phyloP scores from a whole-genome alignment of 2,797 vertebrate species.

The Gadopsis marmoratus region DNA sequence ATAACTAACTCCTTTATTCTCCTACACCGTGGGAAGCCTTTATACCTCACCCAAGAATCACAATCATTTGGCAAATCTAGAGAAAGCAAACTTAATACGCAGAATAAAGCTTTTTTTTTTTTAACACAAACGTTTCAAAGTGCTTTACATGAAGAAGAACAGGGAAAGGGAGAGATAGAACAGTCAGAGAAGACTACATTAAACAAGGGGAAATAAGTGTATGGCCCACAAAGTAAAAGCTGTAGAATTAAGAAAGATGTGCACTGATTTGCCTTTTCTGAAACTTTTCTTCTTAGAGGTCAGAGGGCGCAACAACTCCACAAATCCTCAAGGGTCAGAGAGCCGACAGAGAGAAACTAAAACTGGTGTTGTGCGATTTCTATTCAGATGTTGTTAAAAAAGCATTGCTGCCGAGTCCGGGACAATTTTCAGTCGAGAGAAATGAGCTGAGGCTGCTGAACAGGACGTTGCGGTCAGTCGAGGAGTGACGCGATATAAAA shows the following conservation, averaged over 20 bases:
- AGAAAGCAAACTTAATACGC: neutral
- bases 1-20: constrained; percentile 8
- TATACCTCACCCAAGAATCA: neutral
- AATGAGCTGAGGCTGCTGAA: neutral
- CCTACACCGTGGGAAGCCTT: neutral
- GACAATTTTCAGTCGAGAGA: neutral
- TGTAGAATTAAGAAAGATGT: constrained; percentile 8
- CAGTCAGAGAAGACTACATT: neutral
- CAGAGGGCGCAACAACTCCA: neutral
- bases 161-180: neutral
- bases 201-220: neutral
- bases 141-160: neutral
- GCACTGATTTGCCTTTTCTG: constrained; percentile 44
- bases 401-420: neutral
- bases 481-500: neutral
- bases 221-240: neutral
- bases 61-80: constrained; percentile 2
- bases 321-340: no score
- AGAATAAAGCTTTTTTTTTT: neutral
- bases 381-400: neutral
- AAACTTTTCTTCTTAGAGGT: constrained; percentile 2
- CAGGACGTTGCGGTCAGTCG: no score
- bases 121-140: neutral
- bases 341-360: neutral
- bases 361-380: neutral